Evolutionary conservation across 2,797 vertebrate species (phyloP).

Genomic region (Megalops cyprinoides): DNA sequence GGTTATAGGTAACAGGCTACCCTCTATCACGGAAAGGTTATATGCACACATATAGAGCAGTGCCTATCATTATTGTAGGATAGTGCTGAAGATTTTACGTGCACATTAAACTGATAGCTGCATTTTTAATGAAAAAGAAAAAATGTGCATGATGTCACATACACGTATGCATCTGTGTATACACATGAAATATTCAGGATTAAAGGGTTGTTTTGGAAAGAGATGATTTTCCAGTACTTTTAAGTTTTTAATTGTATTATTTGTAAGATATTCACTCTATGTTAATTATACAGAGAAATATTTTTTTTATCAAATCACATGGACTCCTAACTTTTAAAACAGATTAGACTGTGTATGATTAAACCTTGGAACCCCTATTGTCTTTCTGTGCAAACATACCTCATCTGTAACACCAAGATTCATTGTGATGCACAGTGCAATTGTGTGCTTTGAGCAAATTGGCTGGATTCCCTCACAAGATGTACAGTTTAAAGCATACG

Average conservation of each 20-base stretch:
- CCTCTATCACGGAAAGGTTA: background rate
- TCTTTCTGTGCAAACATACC: background rate
- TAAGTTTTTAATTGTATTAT: no score
- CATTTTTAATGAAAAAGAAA: no score
- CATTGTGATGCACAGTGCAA: slow-evolving; percentile 19
- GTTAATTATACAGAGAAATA: background rate
- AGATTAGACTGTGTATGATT: background rate
- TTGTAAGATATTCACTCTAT: no score
- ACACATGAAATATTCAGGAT: background rate
- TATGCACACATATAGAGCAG: background rate
- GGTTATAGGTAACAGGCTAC: background rate
- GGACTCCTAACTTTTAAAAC: background rate
- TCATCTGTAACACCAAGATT: slow-evolving; percentile 33
- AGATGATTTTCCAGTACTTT: no score
- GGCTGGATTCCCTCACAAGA: background rate
- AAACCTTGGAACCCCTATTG: background rate
- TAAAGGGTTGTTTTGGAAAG: background rate
- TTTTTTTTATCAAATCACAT: background rate
- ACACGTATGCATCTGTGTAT: no score
- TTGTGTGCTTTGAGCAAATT: slow-evolving; percentile 33
- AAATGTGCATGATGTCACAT: no score
- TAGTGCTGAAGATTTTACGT: no score
- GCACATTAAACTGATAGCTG: no score
- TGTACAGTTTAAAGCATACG: background rate
- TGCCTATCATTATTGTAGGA: background rate